Percentiles rank a stretch among this genome's conserved stretches.
Evolutionary conservation across 2,888 invertebrate species (phyloP).

Genomic region (Leptarthrus brevirostris): DNA sequence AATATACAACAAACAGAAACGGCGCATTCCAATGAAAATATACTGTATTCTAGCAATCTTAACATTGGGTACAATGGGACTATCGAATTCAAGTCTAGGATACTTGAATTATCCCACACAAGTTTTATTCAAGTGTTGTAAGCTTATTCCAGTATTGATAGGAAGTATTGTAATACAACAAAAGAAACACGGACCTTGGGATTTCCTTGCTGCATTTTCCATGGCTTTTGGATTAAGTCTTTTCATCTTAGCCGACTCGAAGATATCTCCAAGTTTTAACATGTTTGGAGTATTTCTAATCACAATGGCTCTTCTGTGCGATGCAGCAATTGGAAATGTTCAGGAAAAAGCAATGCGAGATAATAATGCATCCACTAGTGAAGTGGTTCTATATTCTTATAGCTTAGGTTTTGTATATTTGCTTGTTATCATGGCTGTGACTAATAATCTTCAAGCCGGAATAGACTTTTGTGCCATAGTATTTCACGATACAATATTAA

Average conservation of each 20-base stretch:
- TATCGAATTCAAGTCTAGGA: conserved; percentile 93
- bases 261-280: conserved; percentile 80
- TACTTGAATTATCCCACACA: conserved; percentile 97
- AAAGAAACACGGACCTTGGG: conserved; percentile 84
- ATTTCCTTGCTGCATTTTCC: conserved; percentile 83
- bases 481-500: conserved; percentile 59
- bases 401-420: conserved; percentile 88
- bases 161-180: conserved; percentile 94
- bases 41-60: conserved; percentile 86
- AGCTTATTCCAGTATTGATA: conserved; percentile 93
- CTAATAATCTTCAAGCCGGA: conserved; percentile 81
- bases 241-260: conserved; percentile 87
- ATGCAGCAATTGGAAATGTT: conserved; percentile 95
- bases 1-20: conserved; percentile 71
- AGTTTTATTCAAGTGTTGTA: conserved; percentile 97
- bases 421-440: conserved; percentile 76
- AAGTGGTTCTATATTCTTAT: conserved; percentile 94
- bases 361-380: conserved; percentile 84
- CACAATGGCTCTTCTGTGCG: conserved; percentile 88
- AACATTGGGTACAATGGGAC: conserved; percentile 94
- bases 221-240: conserved; percentile 92
- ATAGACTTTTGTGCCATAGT: conserved; percentile 82
- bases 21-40: conserved; percentile 83
- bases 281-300: conserved; percentile 79
- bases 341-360: conserved; percentile 95